A percentile compares a stretch with the other conserved stretches of the same genome.
These are phyloP conservation scores for Protobothrops mucrosquamatus DNA, from an alignment of 2,113 vertebrate species.

Conservation along the genomic window DNA sequence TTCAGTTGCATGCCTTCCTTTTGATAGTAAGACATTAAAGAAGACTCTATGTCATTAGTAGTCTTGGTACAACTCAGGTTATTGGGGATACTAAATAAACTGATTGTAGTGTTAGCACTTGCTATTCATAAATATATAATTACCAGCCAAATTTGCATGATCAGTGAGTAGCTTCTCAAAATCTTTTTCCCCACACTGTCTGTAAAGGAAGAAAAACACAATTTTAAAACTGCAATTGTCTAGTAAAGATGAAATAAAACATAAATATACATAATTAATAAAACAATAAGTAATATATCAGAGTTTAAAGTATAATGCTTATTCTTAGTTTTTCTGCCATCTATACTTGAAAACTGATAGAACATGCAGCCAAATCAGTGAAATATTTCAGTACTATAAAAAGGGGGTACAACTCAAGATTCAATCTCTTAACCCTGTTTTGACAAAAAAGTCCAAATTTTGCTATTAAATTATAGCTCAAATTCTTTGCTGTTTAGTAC, in stretches of 20 bases:
- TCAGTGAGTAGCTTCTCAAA: constrained; percentile 82
- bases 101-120: not conserved
- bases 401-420: not conserved
- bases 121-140: constrained; percentile 23
- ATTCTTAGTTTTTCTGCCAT: not conserved
- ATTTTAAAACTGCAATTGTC: constrained; percentile 54
- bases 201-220: constrained; percentile 55
- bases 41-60: not conserved
- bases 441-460: not conserved
- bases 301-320: not conserved
- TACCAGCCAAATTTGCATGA: constrained; percentile 85
- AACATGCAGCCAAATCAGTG: not conserved
- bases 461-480: not conserved
- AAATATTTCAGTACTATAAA: not conserved
- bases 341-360: not conserved
- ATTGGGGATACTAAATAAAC: not conserved
- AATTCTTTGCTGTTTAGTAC: not conserved
- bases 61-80: not conserved
- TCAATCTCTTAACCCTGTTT: not conserved
- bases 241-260: constrained; percentile 4
- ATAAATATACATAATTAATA: not conserved
- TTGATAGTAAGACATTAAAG: not conserved
- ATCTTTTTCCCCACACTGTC: constrained; percentile 73
- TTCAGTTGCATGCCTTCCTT: not conserved
- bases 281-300: constrained; percentile 19